Evolutionary conservation across 2,797 vertebrate genomes (phyloP), one percentile per base, ranked within the genome.

Genomic region (Cirrhinus mrigala): DNA sequence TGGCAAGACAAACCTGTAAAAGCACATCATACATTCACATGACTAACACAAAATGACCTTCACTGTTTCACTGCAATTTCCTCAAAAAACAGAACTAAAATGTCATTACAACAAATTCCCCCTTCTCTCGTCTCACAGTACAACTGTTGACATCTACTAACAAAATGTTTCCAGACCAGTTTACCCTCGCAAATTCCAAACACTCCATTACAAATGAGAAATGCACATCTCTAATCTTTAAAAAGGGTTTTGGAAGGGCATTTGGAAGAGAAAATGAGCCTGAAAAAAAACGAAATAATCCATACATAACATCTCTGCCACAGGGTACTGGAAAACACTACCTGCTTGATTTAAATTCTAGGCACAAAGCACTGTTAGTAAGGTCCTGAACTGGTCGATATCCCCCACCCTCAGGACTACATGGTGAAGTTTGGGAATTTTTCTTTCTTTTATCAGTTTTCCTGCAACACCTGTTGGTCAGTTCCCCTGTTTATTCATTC

Each of bases 1-100:
- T 97, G 77, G 98, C 98, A 89, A 99, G 97, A 92, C 98, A 99
- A 88, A 99, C 98, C 98, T 99, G 85, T 18, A 62, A 80, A 54
- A 78, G 12, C 33, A 88, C 48, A 89, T 11, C 20, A 64, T 52
- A 74, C 5, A 78, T 24, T 10, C 33, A 84, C 66, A 73, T 85
- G 54, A 29, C 9, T 22, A 50, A 29, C 20, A 68, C 16, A 40
- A 54, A 44, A 71, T 29, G 20, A 70, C 48, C 15, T 76, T 83
- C 24, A 48, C 24, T 22, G 4, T 50, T 24, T 37, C 29, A 54
- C 40, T 48, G 20, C 50, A 9, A 56, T 56, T 56, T 69, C 10
- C 50, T 81, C 15, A 71, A 37, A 27, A 56, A 60, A 83, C 56
- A 50, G 44, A 74, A 62, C n/a, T 33, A 15, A 66, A 66, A 33